These are phyloP conservation scores for Dryoscopus gambensis DNA, from an alignment of 2,113 vertebrate genomes.

Conservation along the genomic window DNA sequence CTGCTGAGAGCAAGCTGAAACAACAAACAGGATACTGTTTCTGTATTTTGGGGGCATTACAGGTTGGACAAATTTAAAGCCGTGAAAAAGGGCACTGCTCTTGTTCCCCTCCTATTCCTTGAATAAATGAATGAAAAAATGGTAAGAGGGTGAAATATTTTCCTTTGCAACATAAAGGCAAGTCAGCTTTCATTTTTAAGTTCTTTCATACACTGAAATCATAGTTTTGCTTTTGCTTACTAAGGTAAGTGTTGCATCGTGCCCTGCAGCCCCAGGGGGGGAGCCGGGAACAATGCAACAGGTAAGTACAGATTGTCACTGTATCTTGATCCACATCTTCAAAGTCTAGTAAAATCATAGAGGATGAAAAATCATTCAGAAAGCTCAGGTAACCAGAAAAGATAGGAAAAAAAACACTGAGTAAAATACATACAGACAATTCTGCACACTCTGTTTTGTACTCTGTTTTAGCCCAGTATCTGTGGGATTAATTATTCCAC, in stretches of 20 bases:
- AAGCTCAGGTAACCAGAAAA: neutral
- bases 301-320: neutral
- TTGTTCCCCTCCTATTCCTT: neutral
- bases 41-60: fast-evolving
- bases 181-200: neutral
- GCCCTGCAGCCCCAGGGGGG: too few relatives aligned
- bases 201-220: neutral
- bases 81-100: neutral
- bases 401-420: neutral
- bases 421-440: neutral
- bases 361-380: neutral
- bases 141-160: neutral
- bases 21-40: neutral
- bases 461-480: neutral
- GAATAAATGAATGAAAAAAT: neutral
- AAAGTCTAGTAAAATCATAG: neutral
- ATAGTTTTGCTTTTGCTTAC: neutral
- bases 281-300: too few relatives aligned
- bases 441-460: neutral
- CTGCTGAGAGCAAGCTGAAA: neutral
- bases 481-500: neutral
- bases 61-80: neutral
- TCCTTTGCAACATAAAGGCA: neutral
- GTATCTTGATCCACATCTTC: neutral
- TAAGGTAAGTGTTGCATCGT: neutral